These are phyloP conservation scores for Argynnis bischoffii DNA, from an alignment of 2,888 invertebrate species.

Conservation along the genomic window DNA sequence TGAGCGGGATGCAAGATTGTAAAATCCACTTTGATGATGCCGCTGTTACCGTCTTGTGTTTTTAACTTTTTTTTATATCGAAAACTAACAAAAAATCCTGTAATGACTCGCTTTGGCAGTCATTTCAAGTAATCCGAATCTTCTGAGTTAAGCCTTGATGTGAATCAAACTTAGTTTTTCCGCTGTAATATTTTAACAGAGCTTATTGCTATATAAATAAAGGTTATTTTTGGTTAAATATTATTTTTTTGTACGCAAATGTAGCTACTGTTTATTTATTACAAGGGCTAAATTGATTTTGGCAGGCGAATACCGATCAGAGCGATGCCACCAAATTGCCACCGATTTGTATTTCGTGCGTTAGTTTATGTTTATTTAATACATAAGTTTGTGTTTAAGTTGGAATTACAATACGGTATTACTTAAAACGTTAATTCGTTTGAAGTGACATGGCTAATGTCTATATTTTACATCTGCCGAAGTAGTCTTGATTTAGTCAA, in stretches of 20 bases:
- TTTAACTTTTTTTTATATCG: constrained; percentile 70
- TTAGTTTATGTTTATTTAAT: constrained; percentile 48
- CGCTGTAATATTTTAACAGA: neutral
- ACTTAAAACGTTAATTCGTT: neutral
- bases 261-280: constrained; percentile 60
- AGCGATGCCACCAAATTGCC: constrained; percentile 56
- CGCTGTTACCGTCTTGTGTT: constrained; percentile 72
- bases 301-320: constrained; percentile 66
- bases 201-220: constrained; percentile 27
- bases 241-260: constrained; percentile 2
- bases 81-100: constrained; percentile 72
- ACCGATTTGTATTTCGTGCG: constrained; percentile 43
- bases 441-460: no score
- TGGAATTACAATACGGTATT: neutral
- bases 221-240: constrained; percentile 36
- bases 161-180: constrained; percentile 49
- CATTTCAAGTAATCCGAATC: constrained; percentile 71
- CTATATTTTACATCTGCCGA: no score
- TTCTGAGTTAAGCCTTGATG: constrained; percentile 46
- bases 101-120: constrained; percentile 63
- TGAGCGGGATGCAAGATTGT: constrained; percentile 58
- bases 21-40: constrained; percentile 71
- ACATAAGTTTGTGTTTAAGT: constrained; percentile 4
- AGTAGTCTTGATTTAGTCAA: no score
- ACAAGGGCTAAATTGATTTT: constrained; percentile 74